Conservation (phyloP, 1,140 invertebrate genomes). For the Sesamia nonagrioides region DNA sequence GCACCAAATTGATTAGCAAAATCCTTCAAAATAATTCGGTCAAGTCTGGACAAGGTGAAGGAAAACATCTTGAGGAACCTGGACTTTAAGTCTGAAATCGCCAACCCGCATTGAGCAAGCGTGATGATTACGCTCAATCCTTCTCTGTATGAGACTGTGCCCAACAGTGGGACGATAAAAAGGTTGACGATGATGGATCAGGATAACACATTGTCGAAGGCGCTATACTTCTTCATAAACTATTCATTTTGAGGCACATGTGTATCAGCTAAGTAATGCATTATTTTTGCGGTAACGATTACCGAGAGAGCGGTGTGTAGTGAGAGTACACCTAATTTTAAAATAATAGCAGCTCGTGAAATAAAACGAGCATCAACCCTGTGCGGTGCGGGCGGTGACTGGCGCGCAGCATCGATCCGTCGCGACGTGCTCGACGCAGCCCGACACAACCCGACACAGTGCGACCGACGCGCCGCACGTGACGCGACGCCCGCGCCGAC, state of each 20-base stretch:
- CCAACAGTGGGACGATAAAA: too few relatives aligned
- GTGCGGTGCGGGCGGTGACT: conserved; percentile 17
- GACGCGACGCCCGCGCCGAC: conserved; percentile 45
- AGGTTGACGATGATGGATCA: too few relatives aligned
- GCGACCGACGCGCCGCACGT: not conserved
- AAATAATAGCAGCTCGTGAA: conserved; percentile 22
- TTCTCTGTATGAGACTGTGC: too few relatives aligned
- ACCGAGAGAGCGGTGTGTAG: not conserved
- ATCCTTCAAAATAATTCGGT: too few relatives aligned
- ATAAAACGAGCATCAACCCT: conserved; percentile 45
- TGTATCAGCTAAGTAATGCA: not conserved
- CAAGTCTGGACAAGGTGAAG: too few relatives aligned
- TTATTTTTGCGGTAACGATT: not conserved
- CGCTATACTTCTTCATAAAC: too few relatives aligned
- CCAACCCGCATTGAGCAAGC: too few relatives aligned
- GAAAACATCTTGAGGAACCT: too few relatives aligned
- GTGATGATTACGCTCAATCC: too few relatives aligned
- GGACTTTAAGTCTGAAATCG: too few relatives aligned
- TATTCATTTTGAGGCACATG: not conserved
- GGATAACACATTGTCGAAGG: too few relatives aligned
- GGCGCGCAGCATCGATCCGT: conserved; percentile 60
- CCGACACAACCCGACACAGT: not conserved
- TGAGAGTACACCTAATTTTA: conserved; percentile 25
- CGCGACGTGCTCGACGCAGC: conserved; percentile 50
- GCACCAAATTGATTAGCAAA: too few relatives aligned